Conservation (phyloP, 2,888 invertebrate species). For the Thecocarcelia acutangulata region DNA sequence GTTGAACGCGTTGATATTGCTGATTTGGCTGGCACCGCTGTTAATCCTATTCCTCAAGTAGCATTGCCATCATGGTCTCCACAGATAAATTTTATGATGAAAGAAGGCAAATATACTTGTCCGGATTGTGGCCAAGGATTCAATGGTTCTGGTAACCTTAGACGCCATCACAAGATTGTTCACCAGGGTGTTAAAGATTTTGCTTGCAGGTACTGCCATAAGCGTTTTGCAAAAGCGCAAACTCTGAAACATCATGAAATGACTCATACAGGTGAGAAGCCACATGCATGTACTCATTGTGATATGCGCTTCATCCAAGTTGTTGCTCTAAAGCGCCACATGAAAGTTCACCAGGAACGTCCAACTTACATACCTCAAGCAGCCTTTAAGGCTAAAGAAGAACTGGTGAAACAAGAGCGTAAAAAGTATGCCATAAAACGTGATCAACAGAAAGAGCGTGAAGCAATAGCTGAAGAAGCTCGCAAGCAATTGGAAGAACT, state of each 20-base stretch:
- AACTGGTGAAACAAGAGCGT: slow-evolving; percentile 76
- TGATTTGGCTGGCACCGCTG: slow-evolving; percentile 77
- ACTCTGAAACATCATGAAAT: slow-evolving; percentile 80
- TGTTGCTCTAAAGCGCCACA: slow-evolving; percentile 78
- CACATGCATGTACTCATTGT: slow-evolving; percentile 78
- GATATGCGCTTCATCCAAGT: slow-evolving; percentile 79
- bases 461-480: slow-evolving; percentile 77
- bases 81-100: slow-evolving; percentile 80
- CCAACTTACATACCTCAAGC: slow-evolving; percentile 73
- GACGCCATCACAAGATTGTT: slow-evolving; percentile 79
- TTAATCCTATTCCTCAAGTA: slow-evolving; percentile 78
- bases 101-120: slow-evolving; percentile 79
- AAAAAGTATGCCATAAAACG: slow-evolving; percentile 76
- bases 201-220: slow-evolving; percentile 78
- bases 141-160: slow-evolving; percentile 78
- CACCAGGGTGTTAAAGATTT: slow-evolving; percentile 80
- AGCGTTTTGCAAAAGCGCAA: slow-evolving; percentile 79
- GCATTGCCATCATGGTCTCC: slow-evolving; percentile 79
- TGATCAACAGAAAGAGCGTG: slow-evolving; percentile 75
- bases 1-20: slow-evolving; percentile 78
- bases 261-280: slow-evolving; percentile 80
- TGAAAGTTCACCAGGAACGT: slow-evolving; percentile 77
- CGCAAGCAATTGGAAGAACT: slow-evolving; percentile 75
- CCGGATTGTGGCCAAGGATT: slow-evolving; percentile 79
- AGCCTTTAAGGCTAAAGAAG: slow-evolving; percentile 76